Conservation (phyloP, 92 coral and sea anemone genomes). For the Palythoa caribaeorum region DNA sequence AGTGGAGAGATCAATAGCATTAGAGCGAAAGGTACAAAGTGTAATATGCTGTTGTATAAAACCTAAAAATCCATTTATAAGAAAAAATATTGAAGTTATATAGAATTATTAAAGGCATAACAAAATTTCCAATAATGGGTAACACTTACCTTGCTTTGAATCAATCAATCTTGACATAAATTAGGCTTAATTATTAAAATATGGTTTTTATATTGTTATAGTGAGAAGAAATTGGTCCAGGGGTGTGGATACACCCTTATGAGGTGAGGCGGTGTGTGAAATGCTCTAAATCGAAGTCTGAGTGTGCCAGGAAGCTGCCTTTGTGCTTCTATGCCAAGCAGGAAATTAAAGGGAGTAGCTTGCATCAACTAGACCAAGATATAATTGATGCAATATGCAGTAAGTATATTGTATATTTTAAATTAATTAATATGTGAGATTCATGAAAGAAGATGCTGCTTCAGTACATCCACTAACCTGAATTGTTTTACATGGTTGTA, state of each 20-base stretch:
- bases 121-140: background rate
- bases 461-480: background rate
- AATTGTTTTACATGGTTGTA: background rate
- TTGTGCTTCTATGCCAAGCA: slow-evolving; percentile 34
- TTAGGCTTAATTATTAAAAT: background rate
- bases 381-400: slow-evolving; percentile 39
- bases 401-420: background rate
- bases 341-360: slow-evolving; percentile 35
- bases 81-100: background rate
- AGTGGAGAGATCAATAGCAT: too few relatives aligned
- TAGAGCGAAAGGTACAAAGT: too few relatives aligned
- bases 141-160: background rate
- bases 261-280: slow-evolving; percentile 11
- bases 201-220: slow-evolving; percentile 15
- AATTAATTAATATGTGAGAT: background rate
- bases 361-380: slow-evolving; percentile 43
- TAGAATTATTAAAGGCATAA: background rate
- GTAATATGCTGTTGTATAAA: too few relatives aligned
- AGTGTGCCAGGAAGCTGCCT: slow-evolving; percentile 23
- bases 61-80: background rate
- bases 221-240: slow-evolving; percentile 35
- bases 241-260: slow-evolving; percentile 40
- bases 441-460: background rate
- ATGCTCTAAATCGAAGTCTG: slow-evolving; percentile 23
- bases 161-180: background rate